Base-by-base conservation (phyloP, 2,888 invertebrate genomes). In the Camponotus fellah region DNA sequence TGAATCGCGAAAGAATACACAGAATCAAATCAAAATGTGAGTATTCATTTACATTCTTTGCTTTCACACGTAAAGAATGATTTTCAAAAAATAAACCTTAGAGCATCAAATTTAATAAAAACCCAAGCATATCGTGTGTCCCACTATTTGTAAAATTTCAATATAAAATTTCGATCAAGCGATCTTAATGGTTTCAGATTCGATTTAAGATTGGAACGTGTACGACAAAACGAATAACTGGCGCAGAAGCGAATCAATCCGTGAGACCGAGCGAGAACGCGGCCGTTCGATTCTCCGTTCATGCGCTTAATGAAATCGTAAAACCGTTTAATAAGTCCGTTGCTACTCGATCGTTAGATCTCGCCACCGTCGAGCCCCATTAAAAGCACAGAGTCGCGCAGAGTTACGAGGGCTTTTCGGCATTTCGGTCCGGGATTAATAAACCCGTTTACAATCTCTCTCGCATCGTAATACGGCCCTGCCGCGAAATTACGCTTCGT, bases 401-500 rank as follows among this genome's bases (percentile, higher is more conserved):
- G 65, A 53, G 77, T 77, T 77, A 77, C 68, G 56, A 64, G 77
- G 71, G 72, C 17, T 80, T 80, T 72, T 71, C 60, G 77, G 83
- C 40, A 43, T 83, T 83, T 79, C 71, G 84, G 82, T 21, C 43
- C 66, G 46, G 75, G 75, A 66, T 81, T 85, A 87, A 89, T 89
- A 88, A 88, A 89, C 86, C 85, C 87, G 87, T 88, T 86, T 64
- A 74, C 82, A 60, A 81, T 72, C 58, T 65, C 40, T 62, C 75
- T 75, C 21, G 26, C 53, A 56, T 37, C 62, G 71, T 64, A 66
- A 43, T 72, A 21, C 71, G 12, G 74, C 37, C 62, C 26, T 74
- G 85, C 60, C 81, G 86, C 86, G 85, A 88, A 89, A 89, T 89
- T 88, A 85, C 81, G 53, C 66, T 53, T 53, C 85, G 56, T 77